Base-by-base conservation (phyloP, 2,888 invertebrate genomes). In the Plagodis pulveraria region DNA sequence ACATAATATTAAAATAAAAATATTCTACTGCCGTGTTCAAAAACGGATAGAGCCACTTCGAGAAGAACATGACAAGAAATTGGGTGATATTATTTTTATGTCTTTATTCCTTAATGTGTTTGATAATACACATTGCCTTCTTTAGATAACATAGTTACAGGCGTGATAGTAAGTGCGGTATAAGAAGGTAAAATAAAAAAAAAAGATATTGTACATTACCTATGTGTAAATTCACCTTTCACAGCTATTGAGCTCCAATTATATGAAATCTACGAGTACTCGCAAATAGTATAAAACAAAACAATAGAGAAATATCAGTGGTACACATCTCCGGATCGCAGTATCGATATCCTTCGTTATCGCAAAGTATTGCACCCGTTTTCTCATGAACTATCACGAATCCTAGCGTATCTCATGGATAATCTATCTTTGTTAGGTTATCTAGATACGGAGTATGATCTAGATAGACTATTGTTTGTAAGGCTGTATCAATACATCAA, bases 321-420 rank as follows among this genome's bases (percentile, higher is more conserved):
- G 53, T 54, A 40, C 10, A 40, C 40, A 40, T 40, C 40, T 40
- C 6, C 10, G 32, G 61, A 63, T 62, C 54, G 41, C 6, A 10
- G 38, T 35, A 38, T n/a, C 5, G 53, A 63, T 63, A 60, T 11
- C 9, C 33, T 8, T 49, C 55, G 43, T 50, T 55, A 58, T 53
- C 50, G 52, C 36, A 5, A 41, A 41, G 50, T 47, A 44, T 42
- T 54, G 63, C 66, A 56, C 65, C 61, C 65, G 66, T 62, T 65
- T 63, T 58, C 63, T 49, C 50, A 43, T 66, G 66, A 66, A 69
- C 65, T 69, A 69, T 69, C 65, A 66, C 66, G 66, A 69, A 56
- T 5, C 40, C 59, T 8, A 5, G 6, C 6, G 9, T 38, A 38
- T 6, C 7, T 38, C 9, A 6, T 12, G 45, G 56, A 50, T 66